Conservation (phyloP, 2,888 invertebrate genomes). For the Harpalus rubripes region DNA sequence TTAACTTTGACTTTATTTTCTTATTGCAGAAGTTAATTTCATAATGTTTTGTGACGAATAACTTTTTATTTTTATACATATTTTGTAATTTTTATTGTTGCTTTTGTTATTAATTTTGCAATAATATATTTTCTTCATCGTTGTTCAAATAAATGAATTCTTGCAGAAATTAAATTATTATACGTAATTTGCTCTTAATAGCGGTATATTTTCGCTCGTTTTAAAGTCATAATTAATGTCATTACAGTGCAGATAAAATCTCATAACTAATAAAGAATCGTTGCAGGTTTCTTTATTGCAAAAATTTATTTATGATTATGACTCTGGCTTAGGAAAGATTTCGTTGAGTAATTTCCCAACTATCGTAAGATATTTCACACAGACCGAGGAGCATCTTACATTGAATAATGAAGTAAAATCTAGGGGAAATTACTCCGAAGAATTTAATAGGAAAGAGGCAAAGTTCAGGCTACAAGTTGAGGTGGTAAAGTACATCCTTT, state of each 20-base stretch:
- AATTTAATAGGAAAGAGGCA: slow-evolving; percentile 43
- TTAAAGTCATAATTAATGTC: slow-evolving; percentile 9
- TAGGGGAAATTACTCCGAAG: slow-evolving; percentile 25
- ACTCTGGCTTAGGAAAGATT: slow-evolving; percentile 5
- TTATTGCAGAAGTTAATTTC: too few species aligned
- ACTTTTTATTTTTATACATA: too few species aligned
- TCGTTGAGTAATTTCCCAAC: slow-evolving; percentile 11
- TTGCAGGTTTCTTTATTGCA: slow-evolving; percentile 11
- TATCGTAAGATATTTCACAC: slow-evolving; percentile 32
- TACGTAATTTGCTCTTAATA: too few species aligned
- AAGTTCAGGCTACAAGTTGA: slow-evolving; percentile 22
- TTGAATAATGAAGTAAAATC: slow-evolving; percentile 41
- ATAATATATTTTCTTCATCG: too few species aligned
- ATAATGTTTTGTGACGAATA: too few species aligned
- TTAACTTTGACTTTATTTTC: too few species aligned
- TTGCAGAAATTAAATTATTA: too few species aligned
- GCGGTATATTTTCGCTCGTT: background rate
- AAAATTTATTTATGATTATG: slow-evolving; percentile 15
- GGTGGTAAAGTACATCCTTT: slow-evolving; percentile 35
- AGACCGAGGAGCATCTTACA: background rate
- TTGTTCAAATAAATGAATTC: too few species aligned
- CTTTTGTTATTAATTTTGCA: too few species aligned
- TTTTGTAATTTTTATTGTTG: too few species aligned
- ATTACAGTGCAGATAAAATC: background rate
- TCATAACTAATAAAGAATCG: slow-evolving; percentile 13